Percentiles rank a stretch among this genome's conserved stretches.
These are phyloP conservation scores for Rafetus swinhoei DNA, from an alignment of 2,113 vertebrate genomes.

Conservation along the genomic window DNA sequence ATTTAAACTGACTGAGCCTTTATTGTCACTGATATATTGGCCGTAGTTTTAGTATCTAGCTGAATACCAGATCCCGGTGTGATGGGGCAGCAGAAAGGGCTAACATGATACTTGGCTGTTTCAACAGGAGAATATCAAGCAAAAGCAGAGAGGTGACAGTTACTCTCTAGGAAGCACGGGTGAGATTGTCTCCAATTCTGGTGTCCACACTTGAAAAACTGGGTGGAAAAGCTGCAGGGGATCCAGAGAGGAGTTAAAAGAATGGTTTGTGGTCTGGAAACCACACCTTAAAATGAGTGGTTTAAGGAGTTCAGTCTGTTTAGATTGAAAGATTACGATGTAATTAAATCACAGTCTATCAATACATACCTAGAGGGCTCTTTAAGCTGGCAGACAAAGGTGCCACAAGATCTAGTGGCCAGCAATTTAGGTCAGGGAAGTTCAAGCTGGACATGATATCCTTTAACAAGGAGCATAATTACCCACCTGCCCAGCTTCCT, in stretches of 20 bases:
- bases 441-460: background rate
- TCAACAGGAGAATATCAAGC: accelerated
- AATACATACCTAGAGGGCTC: background rate
- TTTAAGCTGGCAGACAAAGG: background rate
- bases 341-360: background rate
- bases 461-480: background rate
- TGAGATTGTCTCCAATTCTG: background rate
- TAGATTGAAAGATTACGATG: background rate
- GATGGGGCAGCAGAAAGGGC: background rate
- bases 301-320: background rate
- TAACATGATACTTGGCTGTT: background rate
- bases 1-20: background rate
- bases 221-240: background rate
- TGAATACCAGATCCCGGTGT: background rate
- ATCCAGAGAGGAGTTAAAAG: background rate
- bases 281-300: accelerated
- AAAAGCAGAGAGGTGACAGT: background rate
- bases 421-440: background rate
- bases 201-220: background rate
- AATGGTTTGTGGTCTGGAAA: background rate
- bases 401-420: slow-evolving; percentile 1
- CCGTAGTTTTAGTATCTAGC: background rate
- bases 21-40: background rate
- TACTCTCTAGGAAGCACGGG: background rate
- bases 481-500: background rate